phyloP scores from a whole-genome alignment of 2,113 vertebrate species.

The Dicerorhinus sumatrensis region DNA sequence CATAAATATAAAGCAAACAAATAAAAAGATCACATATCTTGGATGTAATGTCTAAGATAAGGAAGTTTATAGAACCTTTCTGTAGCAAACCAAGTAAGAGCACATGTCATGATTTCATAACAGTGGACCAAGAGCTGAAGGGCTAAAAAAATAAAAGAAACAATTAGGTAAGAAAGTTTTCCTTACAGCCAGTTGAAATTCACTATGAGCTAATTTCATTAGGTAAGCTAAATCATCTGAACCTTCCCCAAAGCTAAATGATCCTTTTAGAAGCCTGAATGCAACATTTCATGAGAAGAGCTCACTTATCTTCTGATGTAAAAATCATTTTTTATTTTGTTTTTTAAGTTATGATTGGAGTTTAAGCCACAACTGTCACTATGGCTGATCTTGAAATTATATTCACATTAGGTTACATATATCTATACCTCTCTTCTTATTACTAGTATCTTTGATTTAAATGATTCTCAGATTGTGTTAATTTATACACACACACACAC shows the following conservation, averaged over 20 bases:
- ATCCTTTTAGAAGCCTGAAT: not conserved
- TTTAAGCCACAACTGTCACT: not conserved
- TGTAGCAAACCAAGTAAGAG: not conserved
- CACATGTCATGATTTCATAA: not conserved
- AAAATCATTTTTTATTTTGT: constrained; percentile 23
- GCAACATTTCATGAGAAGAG: not conserved
- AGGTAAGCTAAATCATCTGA: constrained; percentile 21
- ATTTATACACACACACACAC: not conserved
- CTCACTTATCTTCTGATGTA: not conserved
- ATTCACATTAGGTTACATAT: not conserved
- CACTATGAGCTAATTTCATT: not conserved
- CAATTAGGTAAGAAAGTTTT: not conserved
- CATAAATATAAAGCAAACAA: not conserved
- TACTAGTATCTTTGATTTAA: not conserved
- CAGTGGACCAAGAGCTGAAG: not conserved
- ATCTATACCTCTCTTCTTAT: not conserved
- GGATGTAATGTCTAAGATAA: not conserved
- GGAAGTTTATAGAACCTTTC: not conserved
- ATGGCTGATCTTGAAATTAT: not conserved
- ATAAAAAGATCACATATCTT: not conserved
- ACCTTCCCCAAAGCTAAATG: not conserved
- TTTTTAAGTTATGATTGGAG: not conserved
- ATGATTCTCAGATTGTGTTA: not conserved
- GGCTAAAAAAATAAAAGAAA: not conserved
- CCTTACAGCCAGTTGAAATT: not conserved